Evolutionary conservation across 1,140 invertebrate genomes (phyloP), one percentile per base, ranked within the genome.

Genomic region (Tetramorium simillimum): DNA sequence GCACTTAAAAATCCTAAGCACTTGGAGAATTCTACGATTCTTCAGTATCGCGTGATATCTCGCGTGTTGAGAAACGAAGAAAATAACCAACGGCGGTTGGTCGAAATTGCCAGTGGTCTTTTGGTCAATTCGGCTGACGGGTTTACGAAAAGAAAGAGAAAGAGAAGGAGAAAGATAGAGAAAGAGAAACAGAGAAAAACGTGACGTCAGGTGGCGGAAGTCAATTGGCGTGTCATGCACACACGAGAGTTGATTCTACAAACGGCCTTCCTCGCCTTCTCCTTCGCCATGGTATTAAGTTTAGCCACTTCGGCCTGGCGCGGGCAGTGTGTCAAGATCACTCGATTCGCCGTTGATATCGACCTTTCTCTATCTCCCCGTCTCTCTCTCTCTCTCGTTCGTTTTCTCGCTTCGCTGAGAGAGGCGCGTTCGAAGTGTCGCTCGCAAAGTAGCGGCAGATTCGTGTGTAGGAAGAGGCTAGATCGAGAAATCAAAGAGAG

Each of bases 311-410:
- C 89, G 85, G 60, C 63, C 84, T 92, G 90, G 90, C 88, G 88
- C 70, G 85, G 90, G 75, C 92, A 93, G 92, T 93, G 84, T 93
- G 92, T 93, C 92, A 93, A 93, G 92, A 93, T 93, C 92, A 93
- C 89, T 92, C 87, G 90, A 92, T 91, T 88, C 51, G 67, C 49
- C 56, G 72, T 58, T 82, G 69, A 75, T 75, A 84, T 75, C 88
- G 70, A 53, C 53, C 65, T 40, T 75, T 86, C 86, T 88, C 62
- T 77, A 76, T 73, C 67, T 75, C 21, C 46, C 21, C 62, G 51
- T 81, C 24, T 72, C 62, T 86, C 72, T 56, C 72, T 56, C 49
- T 67, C 62, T 86, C 77, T 65, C 56, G 49, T 60, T 46, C 53
- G 49, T 69, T 49, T 37, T 81, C 53, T 82, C 40, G 67, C 53